Conservation (phyloP, 2,113 vertebrate species). For the Orthonyx spaldingii region DNA sequence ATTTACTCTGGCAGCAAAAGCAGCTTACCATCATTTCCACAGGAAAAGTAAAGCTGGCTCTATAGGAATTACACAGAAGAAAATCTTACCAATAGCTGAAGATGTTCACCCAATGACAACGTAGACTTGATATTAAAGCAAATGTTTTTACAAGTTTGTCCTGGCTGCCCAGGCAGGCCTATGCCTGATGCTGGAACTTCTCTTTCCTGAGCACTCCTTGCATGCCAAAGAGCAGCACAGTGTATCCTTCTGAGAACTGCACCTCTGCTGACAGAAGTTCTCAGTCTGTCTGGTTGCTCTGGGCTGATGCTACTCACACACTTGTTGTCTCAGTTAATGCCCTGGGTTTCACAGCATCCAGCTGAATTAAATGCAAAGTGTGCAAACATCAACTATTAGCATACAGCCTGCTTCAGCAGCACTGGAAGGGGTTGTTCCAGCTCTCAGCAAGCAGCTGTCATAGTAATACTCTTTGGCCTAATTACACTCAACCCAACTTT, state of each 20-base stretch:
- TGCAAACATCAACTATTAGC: neutral
- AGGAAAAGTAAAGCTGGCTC: neutral
- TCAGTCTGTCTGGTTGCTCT: neutral
- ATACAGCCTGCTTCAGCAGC: neutral
- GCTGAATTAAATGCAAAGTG: neutral
- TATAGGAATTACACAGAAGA: neutral
- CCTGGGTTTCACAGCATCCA: neutral
- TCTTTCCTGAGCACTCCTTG: neutral
- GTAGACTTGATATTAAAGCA: neutral
- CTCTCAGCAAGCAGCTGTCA: neutral
- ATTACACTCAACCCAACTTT: neutral
- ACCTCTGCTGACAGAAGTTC: neutral
- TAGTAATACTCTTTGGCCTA: neutral
- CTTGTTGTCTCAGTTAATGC: neutral
- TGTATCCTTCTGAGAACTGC: neutral
- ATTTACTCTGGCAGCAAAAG: neutral
- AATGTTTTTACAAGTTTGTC: neutral
- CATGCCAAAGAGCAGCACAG: neutral
- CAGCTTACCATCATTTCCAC: neutral
- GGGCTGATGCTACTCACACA: neutral
- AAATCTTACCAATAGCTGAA: neutral
- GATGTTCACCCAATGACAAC: neutral
- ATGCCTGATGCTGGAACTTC: neutral
- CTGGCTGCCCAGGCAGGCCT: neutral
- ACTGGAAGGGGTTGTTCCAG: neutral